These are phyloP conservation scores for Lepidurus couesii DNA, from an alignment of 1,140 invertebrate species.

Conservation along the genomic window DNA sequence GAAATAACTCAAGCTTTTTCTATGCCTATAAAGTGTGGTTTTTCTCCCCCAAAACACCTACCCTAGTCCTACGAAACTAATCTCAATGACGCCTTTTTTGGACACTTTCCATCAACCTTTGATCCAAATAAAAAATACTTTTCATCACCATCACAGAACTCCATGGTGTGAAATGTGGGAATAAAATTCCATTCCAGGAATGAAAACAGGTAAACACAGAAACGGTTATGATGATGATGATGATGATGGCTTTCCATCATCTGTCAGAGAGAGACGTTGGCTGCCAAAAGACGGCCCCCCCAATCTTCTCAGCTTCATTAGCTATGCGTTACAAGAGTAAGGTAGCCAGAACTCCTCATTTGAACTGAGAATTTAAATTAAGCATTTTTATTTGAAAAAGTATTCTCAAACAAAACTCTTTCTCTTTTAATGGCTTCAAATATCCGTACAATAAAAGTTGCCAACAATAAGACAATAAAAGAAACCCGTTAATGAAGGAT, in stretches of 20 bases:
- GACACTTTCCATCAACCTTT: background rate
- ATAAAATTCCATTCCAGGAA: background rate
- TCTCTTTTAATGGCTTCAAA: background rate
- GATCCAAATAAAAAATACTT: background rate
- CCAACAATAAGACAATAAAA: no score
- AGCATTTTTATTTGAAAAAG: background rate
- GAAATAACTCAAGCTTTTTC: conserved; percentile 14
- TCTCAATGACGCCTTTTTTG: background rate
- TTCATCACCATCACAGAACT: background rate
- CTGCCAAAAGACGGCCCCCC: conserved; percentile 2
- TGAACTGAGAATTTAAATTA: background rate
- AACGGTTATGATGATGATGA: background rate
- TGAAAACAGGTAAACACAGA: background rate
- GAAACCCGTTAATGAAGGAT: background rate
- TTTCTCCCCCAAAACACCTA: background rate
- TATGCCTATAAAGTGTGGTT: background rate
- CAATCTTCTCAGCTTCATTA: background rate
- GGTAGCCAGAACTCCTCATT: background rate
- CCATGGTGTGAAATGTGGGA: background rate
- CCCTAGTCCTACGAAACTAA: background rate
- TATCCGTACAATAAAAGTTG: background rate
- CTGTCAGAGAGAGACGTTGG: background rate
- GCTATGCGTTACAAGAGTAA: background rate
- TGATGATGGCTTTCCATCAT: conserved; percentile 1
- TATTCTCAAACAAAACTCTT: background rate